Percentiles rank a stretch among this genome's conserved stretches.
Conservation (phyloP, 2,797 vertebrate genomes). For the Craterocephalus amniculus region DNA sequence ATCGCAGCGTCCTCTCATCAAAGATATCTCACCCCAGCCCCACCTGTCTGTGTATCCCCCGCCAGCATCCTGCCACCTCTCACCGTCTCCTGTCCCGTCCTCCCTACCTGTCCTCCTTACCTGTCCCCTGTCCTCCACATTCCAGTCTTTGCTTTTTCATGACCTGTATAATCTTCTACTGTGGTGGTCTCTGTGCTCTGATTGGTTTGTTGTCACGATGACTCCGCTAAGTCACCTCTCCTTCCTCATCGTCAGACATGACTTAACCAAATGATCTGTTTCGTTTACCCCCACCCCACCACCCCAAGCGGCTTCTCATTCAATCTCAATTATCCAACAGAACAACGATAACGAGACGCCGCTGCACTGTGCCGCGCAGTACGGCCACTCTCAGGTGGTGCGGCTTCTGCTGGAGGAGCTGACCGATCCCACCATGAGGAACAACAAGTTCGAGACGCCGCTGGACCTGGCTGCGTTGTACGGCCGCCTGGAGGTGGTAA, state of each 20-base stretch:
- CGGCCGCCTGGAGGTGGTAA: slow-evolving; percentile 96
- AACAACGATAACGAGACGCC: slow-evolving; percentile 99
- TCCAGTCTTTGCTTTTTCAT: slow-evolving; percentile 36
- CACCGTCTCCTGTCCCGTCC: slow-evolving; percentile 6
- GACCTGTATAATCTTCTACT: slow-evolving; percentile 42
- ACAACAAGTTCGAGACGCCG: slow-evolving; percentile 97
- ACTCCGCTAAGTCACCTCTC: slow-evolving; percentile 19
- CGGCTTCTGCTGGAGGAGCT: slow-evolving; percentile 95
- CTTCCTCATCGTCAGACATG: slow-evolving; percentile 21
- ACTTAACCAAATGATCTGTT: slow-evolving; percentile 1
- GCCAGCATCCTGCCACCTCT: slow-evolving; percentile 13
- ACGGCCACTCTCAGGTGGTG: slow-evolving; percentile 94
- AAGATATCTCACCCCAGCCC: slow-evolving; percentile 20
- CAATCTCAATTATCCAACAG: slow-evolving; percentile 68
- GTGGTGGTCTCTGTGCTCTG: slow-evolving; percentile 34
- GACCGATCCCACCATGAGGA: slow-evolving; percentile 98
- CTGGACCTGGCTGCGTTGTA: slow-evolving; percentile 96
- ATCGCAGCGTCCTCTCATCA: neutral
- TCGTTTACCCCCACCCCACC: neutral
- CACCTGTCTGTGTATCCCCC: slow-evolving; percentile 17
- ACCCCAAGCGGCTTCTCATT: slow-evolving; percentile 29
- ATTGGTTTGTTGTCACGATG: slow-evolving; percentile 30
- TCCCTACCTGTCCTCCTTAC: slow-evolving; percentile 35
- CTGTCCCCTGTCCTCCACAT: slow-evolving; percentile 28
- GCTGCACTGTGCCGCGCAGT: slow-evolving; percentile 96